These are phyloP conservation scores for Etia nguti DNA, from an alignment of 2,113 vertebrate genomes.

Conservation along the genomic window DNA sequence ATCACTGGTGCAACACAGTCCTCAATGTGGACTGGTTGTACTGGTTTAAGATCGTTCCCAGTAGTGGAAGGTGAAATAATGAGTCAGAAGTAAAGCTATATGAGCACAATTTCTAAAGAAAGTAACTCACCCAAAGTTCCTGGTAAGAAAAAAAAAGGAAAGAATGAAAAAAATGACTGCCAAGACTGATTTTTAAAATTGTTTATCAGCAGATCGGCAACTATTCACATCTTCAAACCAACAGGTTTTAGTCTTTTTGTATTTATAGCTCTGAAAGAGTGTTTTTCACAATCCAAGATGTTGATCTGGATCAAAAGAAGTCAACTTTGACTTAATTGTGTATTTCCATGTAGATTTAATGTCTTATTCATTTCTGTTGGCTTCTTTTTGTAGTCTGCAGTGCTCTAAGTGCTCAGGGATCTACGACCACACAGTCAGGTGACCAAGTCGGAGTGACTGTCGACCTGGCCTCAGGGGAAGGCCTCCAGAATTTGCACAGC, in stretches of 20 bases:
- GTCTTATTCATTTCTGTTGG: neutral
- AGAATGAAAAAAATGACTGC: neutral
- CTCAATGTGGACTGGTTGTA: conserved; percentile 2
- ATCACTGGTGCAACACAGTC: neutral
- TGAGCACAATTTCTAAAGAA: neutral
- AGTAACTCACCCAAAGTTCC: neutral
- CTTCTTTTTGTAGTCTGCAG: conserved; percentile 30
- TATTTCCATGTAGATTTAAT: neutral
- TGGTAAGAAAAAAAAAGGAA: neutral
- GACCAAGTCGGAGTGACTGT: conserved; percentile 34
- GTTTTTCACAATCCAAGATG: neutral
- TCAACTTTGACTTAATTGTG: neutral
- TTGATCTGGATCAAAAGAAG: neutral
- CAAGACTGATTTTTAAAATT: neutral
- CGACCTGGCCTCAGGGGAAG: conserved; percentile 60
- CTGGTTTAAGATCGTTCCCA: neutral
- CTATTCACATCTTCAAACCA: neutral
- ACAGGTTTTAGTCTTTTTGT: neutral
- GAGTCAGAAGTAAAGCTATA: neutral
- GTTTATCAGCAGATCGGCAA: neutral
- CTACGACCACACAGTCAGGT: conserved; percentile 30
- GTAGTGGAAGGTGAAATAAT: neutral
- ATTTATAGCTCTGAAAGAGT: neutral
- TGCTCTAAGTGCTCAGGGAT: conserved; percentile 20
- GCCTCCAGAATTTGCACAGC: conserved; percentile 19